Conservation (phyloP, 2,113 vertebrate genomes). For the Odobenus rosmarus region DNA sequence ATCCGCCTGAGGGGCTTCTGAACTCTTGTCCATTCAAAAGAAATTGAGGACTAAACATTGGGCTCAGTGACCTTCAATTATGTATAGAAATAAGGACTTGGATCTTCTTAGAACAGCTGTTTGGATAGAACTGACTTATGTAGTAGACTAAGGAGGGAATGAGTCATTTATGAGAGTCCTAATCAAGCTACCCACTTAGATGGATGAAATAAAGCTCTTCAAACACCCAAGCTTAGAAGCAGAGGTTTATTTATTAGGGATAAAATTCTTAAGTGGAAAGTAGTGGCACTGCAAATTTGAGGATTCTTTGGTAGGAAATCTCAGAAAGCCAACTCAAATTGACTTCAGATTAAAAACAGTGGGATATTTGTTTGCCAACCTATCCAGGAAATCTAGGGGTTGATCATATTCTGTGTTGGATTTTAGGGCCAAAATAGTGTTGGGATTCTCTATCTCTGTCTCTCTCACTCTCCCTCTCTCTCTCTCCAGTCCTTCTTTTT, state of each 20-base stretch:
- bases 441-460: neutral
- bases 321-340: neutral
- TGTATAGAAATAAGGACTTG: neutral
- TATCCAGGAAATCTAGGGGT: neutral
- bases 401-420: neutral
- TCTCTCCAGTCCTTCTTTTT: neutral
- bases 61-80: neutral
- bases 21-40: neutral
- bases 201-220: neutral
- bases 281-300: neutral
- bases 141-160: neutral
- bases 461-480: neutral
- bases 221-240: neutral
- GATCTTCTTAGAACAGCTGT: neutral
- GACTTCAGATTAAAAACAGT: neutral
- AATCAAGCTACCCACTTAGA: neutral
- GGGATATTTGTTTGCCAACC: neutral
- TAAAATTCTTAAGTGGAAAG: neutral
- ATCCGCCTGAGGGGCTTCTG: neutral
- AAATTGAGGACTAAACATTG: neutral
- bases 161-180: neutral
- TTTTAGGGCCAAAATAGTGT: neutral
- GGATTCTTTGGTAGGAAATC: neutral
- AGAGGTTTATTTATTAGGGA: neutral
- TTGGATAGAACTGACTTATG: neutral